Evolutionary conservation across 2,797 vertebrate genomes (phyloP).

Genomic region (Echiichthys vipera): DNA sequence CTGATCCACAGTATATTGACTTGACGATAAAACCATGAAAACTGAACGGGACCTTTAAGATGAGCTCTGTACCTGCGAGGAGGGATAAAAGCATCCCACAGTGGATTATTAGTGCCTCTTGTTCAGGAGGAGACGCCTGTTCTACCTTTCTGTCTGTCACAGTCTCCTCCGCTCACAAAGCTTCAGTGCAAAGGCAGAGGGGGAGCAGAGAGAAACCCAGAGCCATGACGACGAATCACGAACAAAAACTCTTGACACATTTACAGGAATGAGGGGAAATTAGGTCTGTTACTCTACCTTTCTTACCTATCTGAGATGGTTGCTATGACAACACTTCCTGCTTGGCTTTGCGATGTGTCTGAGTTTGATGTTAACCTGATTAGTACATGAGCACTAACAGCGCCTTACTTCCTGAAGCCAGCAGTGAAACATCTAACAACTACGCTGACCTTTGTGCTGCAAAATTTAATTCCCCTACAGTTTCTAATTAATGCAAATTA

Average conservation of each 20-base stretch:
- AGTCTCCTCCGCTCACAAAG: neutral
- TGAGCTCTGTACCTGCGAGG: neutral
- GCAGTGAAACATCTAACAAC: neutral
- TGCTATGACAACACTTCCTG: constrained; percentile 67
- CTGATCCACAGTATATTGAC: neutral
- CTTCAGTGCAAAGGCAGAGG: neutral
- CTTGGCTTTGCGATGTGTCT: constrained; percentile 19
- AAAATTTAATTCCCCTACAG: neutral
- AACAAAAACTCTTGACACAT: constrained; percentile 10
- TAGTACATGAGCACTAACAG: constrained; percentile 14
- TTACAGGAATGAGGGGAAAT: constrained; percentile 16
- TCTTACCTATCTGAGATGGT: constrained; percentile 51
- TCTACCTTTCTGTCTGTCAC: constrained; percentile 14
- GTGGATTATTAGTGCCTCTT: constrained; percentile 14
- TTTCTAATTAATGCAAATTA: neutral
- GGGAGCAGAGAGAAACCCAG: neutral
- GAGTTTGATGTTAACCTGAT: constrained; percentile 51
- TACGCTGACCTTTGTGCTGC: neutral
- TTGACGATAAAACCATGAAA: neutral
- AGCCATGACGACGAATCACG: neutral
- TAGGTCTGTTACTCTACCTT: constrained; percentile 3
- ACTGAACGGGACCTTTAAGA: neutral
- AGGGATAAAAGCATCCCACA: constrained; percentile 6
- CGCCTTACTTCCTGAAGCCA: constrained; percentile 31
- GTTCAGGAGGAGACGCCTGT: constrained; percentile 27